phyloP scores from a whole-genome alignment of 2,888 invertebrate genomes.

The Chymomyza caudatula region DNA sequence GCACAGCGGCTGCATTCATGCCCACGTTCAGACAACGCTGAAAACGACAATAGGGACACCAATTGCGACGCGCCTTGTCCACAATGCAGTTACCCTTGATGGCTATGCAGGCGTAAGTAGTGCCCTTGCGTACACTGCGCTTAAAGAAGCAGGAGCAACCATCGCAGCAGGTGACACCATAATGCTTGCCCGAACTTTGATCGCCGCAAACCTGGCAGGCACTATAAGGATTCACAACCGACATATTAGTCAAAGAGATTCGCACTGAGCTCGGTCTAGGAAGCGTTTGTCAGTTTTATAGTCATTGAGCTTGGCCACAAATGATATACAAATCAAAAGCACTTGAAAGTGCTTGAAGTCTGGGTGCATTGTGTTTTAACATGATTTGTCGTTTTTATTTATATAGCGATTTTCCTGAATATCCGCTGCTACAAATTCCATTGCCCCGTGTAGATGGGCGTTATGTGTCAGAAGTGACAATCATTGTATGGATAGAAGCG shows the following conservation, averaged over 20 bases:
- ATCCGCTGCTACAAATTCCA: conserved; percentile 10
- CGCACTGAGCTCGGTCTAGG: neutral
- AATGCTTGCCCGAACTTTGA: conserved; percentile 90
- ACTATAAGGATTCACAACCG: conserved; percentile 20
- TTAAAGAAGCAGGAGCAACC: conserved; percentile 95
- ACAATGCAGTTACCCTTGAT: conserved; percentile 86
- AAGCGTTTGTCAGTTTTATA: conserved; percentile 40
- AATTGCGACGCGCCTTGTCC: conserved; percentile 90
- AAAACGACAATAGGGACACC: conserved; percentile 91
- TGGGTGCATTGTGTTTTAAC: conserved; percentile 38
- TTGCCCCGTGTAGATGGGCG: conserved; percentile 41
- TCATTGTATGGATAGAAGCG: conserved; percentile 44
- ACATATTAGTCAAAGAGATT: neutral
- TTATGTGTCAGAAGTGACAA: conserved; percentile 67
- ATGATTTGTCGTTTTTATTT: conserved; percentile 65
- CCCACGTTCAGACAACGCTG: conserved; percentile 86
- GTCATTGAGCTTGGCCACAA: conserved; percentile 41
- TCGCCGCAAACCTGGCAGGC: conserved; percentile 89
- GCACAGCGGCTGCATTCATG: conserved; percentile 90
- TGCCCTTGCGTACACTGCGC: conserved; percentile 86
- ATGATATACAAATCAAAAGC: conserved; percentile 75
- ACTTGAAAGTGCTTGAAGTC: conserved; percentile 29
- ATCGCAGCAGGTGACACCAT: conserved; percentile 91
- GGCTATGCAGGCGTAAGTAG: conserved; percentile 87
- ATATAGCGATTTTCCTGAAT: conserved; percentile 36